Evolutionary conservation across 2,113 vertebrate genomes (phyloP).

Genomic region (Gallinago jamesoni): DNA sequence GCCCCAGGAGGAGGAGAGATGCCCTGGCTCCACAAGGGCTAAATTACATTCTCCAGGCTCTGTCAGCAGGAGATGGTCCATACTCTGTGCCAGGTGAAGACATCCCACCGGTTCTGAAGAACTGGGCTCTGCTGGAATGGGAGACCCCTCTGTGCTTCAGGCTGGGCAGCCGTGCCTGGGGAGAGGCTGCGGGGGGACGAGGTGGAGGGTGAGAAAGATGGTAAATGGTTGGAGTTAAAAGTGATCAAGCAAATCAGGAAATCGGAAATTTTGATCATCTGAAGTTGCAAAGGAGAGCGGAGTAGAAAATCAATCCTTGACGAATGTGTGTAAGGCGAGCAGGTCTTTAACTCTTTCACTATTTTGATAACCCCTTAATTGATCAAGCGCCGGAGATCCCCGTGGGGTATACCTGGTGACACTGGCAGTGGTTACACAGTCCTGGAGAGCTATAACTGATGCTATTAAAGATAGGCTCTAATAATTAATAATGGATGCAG

Average conservation of each 20-base stretch:
- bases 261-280: accelerated
- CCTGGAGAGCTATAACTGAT: background rate
- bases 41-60: background rate
- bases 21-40: background rate
- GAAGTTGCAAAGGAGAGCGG: background rate
- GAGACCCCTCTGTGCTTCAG: background rate
- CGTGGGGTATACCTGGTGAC: background rate
- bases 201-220: background rate
- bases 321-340: accelerated
- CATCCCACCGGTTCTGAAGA: background rate
- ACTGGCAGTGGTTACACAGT: background rate
- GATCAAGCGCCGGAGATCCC: background rate
- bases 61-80: background rate
- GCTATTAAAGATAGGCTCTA: background rate
- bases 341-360: background rate
- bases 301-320: background rate
- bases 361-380: background rate
- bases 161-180: background rate
- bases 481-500: conserved; percentile 51
- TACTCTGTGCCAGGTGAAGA: background rate
- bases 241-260: background rate
- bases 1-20: background rate
- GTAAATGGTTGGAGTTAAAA: accelerated
- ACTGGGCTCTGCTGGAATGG: background rate
- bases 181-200: background rate